Evolutionary conservation across 1,140 invertebrate genomes (phyloP).

Genomic region (Stegodyphus mimosarum): DNA sequence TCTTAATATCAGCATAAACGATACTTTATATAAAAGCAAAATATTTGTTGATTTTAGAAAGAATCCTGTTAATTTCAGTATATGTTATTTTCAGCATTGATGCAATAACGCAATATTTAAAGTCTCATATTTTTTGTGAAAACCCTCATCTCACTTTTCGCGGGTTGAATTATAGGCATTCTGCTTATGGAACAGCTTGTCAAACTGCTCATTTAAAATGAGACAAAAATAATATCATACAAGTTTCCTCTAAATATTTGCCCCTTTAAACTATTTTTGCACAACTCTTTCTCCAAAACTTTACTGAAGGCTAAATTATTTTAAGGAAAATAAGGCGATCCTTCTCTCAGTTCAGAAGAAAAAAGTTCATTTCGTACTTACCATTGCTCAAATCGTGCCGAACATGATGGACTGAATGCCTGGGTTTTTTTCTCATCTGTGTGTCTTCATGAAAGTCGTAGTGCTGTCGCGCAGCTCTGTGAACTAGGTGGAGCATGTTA

Average conservation of each 20-base stretch:
- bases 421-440: not conserved
- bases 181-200: not conserved
- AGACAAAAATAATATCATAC: no score
- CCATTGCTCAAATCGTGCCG: slow-evolving; percentile 38
- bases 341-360: not conserved
- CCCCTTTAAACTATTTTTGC: no score
- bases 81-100: no score
- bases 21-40: no score
- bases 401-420: not conserved
- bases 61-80: no score
- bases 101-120: no score
- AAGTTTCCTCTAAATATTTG: no score
- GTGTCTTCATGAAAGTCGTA: not conserved
- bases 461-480: not conserved
- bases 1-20: no score
- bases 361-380: not conserved
- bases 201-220: not conserved
- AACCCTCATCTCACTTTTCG: not conserved
- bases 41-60: no score
- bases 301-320: not conserved
- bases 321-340: not conserved
- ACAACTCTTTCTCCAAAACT: not conserved
- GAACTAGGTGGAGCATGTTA: not conserved
- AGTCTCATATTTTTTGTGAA: no score
- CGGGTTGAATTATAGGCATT: not conserved